Evolutionary conservation across 2,797 vertebrate genomes (phyloP).

Genomic region (Amblyopsis hoosieri): DNA sequence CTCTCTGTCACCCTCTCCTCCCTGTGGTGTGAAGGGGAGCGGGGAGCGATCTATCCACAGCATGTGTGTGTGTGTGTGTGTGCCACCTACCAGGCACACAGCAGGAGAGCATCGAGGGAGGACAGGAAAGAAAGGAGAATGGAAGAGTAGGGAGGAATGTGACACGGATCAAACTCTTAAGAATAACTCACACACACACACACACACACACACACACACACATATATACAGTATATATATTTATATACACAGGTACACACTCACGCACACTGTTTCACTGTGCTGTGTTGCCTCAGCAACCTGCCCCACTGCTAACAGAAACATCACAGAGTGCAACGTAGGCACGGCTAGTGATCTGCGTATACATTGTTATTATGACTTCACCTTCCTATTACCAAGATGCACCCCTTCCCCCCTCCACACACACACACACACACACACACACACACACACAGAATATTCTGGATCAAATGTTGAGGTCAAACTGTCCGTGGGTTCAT

Average conservation of each 20-base stretch:
- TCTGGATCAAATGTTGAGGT: conserved; percentile 53
- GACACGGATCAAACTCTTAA: conserved; percentile 51
- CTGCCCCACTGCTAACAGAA: conserved; percentile 45
- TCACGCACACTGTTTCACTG: background rate
- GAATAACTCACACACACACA: background rate
- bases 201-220: conserved; percentile 19
- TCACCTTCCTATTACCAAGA: conserved; percentile 45
- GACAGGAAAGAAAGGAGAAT: conserved; percentile 53
- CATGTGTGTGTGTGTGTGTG: conserved; percentile 18
- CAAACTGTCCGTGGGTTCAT: conserved; percentile 46
- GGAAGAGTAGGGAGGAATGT: conserved; percentile 45
- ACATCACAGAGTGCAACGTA: conserved; percentile 33
- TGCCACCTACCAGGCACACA: conserved; percentile 55
- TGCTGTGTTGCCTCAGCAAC: conserved; percentile 26
- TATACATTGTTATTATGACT: conserved; percentile 58
- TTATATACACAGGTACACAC: background rate
- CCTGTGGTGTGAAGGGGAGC: conserved; percentile 38
- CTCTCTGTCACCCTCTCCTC: conserved; percentile 45
- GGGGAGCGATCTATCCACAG: conserved; percentile 39
- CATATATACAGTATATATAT: background rate
- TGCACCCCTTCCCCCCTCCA: conserved; percentile 18
- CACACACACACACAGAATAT: conserved; percentile 23
- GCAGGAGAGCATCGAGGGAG: conserved; percentile 52
- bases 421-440: too few species aligned
- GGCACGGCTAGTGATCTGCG: conserved; percentile 46